A percentile compares a stretch with the other conserved stretches of the same genome.
Conservation (phyloP, 2,888 invertebrate genomes). For the Platycnemis pennipes region DNA sequence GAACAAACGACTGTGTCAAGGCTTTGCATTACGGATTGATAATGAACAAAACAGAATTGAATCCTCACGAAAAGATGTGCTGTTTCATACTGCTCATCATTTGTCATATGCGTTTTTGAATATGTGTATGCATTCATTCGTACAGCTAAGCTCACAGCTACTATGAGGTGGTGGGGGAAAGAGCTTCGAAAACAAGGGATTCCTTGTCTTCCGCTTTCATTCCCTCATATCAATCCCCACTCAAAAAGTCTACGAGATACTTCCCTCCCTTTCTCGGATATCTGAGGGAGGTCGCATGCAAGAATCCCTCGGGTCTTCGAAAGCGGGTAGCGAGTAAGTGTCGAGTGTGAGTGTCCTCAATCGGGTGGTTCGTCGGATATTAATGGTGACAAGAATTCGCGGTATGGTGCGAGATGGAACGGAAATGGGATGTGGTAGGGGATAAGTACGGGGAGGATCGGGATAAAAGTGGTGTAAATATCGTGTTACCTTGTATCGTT, state of each 20-base stretch:
- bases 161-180: not conserved
- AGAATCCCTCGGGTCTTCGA: not conserved
- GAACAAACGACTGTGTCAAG: too few species aligned
- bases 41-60: too few species aligned
- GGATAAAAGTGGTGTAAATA: not conserved
- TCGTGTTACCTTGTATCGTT: not conserved
- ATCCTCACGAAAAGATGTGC: too few species aligned
- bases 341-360: not conserved
- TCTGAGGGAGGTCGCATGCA: not conserved
- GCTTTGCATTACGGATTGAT: too few species aligned
- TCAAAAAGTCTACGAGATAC: not conserved
- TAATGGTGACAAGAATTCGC: conserved; percentile 12
- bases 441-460: not conserved
- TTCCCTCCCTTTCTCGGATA: not conserved
- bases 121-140: not conserved
- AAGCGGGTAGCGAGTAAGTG: not conserved
- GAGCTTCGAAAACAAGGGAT: not conserved
- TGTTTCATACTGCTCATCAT: too few species aligned
- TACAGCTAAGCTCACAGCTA: not conserved
- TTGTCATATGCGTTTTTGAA: too few species aligned
- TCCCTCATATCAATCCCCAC: not conserved
- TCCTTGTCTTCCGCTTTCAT: not conserved
- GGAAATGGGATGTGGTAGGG: too few species aligned
- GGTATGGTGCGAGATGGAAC: not conserved
- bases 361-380: not conserved